phyloP scores from a whole-genome alignment of 2,113 vertebrate genomes.

The Sialia sialis region DNA sequence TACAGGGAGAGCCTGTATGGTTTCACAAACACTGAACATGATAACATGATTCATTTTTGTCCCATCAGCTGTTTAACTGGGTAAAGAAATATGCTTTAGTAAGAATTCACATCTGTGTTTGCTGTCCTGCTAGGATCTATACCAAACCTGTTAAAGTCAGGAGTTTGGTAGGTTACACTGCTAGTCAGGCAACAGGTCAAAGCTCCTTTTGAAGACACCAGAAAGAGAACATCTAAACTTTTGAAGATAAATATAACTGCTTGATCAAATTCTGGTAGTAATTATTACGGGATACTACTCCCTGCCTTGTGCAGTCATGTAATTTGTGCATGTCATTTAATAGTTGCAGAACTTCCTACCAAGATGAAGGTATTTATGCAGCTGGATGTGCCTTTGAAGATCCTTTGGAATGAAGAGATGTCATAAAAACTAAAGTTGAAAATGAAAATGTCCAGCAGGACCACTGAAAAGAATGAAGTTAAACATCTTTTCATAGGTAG shows the following conservation, averaged over 20 bases:
- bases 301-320: neutral
- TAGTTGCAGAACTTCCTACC: neutral
- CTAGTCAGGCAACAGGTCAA: neutral
- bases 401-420: neutral
- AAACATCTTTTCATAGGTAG: neutral
- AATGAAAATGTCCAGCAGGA: neutral
- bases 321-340: neutral
- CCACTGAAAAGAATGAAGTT: neutral
- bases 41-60: neutral
- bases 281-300: neutral
- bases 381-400: neutral
- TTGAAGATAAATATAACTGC: neutral
- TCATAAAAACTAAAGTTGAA: neutral
- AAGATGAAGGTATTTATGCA: neutral
- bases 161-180: neutral
- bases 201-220: neutral
- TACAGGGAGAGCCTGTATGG: neutral
- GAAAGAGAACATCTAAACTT: neutral
- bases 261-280: neutral
- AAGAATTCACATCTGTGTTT: neutral
- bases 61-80: neutral
- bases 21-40: neutral
- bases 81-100: neutral
- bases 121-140: neutral
- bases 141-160: neutral